Evolutionary conservation across 2,888 invertebrate species (phyloP).

Genomic region (Dryomyza anilis): DNA sequence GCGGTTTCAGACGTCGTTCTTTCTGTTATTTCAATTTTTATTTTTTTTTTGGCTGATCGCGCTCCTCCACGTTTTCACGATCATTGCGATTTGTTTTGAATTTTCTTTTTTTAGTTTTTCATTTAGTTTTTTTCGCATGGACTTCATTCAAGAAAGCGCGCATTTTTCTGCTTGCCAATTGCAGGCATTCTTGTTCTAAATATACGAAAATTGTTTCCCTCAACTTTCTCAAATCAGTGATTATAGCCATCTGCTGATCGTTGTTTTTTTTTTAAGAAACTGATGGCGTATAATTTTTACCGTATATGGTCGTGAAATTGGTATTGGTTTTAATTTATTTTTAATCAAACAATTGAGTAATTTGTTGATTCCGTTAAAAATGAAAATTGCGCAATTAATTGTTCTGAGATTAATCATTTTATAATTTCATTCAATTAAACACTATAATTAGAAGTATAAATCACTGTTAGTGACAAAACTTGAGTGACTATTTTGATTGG

Average conservation of each 20-base stretch:
- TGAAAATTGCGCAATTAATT: no score
- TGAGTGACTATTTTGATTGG: no score
- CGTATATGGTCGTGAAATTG: neutral
- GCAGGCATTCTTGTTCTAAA: neutral
- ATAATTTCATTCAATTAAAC: no score
- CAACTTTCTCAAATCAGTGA: neutral
- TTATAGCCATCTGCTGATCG: neutral
- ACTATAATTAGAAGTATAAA: no score
- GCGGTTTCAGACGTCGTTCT: neutral
- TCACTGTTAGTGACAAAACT: no score
- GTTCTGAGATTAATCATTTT: no score
- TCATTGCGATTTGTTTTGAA: constrained; percentile 17
- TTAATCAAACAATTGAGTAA: no score
- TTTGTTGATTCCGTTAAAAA: no score
- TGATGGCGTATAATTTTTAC: no score
- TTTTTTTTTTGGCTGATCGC: neutral
- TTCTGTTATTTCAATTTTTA: neutral
- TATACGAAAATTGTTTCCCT: neutral
- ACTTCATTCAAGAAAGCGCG: constrained; percentile 5
- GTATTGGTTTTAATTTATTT: constrained; percentile 1
- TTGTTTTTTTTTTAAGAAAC: no score
- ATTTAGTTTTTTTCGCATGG: neutral
- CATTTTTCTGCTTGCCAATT: neutral
- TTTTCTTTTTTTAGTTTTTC: neutral
- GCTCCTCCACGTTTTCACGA: constrained; percentile 18